These are phyloP conservation scores for Pheosia gnoma DNA, from an alignment of 2,888 invertebrate species.

Conservation along the genomic window DNA sequence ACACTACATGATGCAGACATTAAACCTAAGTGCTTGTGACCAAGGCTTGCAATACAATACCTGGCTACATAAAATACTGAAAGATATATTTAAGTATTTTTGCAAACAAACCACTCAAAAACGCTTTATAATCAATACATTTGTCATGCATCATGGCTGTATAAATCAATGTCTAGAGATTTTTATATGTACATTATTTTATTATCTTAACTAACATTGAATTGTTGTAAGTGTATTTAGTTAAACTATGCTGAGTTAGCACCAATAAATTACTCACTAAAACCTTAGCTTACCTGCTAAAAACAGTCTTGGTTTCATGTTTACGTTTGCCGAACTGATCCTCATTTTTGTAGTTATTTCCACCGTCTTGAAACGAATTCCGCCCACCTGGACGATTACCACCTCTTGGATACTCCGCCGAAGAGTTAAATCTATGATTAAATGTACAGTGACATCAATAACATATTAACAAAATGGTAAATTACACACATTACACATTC, in stretches of 20 bases:
- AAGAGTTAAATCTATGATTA: constrained; percentile 65
- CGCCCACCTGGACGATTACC: constrained; percentile 63
- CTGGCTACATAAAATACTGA: too few species aligned
- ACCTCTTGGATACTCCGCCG: constrained; percentile 68
- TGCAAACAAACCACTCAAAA: background rate
- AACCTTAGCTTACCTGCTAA: constrained; percentile 72
- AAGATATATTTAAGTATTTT: background rate
- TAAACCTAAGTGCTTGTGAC: too few species aligned
- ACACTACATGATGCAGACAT: too few species aligned
- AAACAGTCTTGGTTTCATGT: constrained; percentile 83
- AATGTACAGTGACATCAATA: constrained; percentile 17
- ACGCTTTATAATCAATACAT: background rate
- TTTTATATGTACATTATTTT: background rate
- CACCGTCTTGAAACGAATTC: constrained; percentile 62
- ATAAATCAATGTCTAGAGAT: background rate
- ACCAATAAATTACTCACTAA: background rate
- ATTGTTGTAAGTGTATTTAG: background rate
- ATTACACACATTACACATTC: constrained; percentile 28
- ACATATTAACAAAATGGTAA: constrained; percentile 17
- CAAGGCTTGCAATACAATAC: too few species aligned
- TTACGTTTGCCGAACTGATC: constrained; percentile 78
- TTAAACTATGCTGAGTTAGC: background rate
- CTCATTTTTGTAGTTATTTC: constrained; percentile 74
- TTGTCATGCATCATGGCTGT: background rate
- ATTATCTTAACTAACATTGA: background rate